Percentiles rank a stretch among this genome's conserved stretches.
phyloP scores from a whole-genome alignment of 2,113 vertebrate genomes.

The Etia nguti region DNA sequence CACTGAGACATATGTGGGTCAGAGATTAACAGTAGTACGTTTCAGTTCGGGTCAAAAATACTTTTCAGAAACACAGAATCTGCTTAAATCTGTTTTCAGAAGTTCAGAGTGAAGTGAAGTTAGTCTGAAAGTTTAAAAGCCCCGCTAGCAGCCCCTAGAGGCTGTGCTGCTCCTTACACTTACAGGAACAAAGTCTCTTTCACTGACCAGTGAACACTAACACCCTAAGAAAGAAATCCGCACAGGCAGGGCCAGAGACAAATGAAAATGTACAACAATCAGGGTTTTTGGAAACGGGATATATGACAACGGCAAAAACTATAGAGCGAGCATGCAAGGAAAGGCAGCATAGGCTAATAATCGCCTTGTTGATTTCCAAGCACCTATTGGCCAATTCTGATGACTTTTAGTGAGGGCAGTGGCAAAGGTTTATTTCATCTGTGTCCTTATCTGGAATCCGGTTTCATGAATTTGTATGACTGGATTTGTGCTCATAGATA shows the following conservation, averaged over 20 bases:
- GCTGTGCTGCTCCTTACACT: conserved; percentile 3
- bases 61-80: background rate
- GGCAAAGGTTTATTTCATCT: background rate
- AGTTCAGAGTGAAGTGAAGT: background rate
- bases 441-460: background rate
- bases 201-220: conserved; percentile 1
- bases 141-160: conserved; percentile 48
- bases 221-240: background rate
- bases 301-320: background rate
- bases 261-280: background rate
- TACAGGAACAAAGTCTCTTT: conserved; percentile 15
- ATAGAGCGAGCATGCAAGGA: background rate
- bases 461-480: background rate
- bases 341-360: background rate
- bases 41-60: background rate
- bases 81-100: background rate
- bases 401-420: background rate
- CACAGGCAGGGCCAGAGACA: background rate
- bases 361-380: background rate
- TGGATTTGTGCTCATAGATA: background rate
- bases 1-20: background rate
- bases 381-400: background rate
- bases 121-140: background rate
- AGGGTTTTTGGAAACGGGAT: background rate
- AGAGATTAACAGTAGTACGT: background rate